Conservation (phyloP, 2,888 invertebrate genomes). For the Aleiodes leptofemur region DNA sequence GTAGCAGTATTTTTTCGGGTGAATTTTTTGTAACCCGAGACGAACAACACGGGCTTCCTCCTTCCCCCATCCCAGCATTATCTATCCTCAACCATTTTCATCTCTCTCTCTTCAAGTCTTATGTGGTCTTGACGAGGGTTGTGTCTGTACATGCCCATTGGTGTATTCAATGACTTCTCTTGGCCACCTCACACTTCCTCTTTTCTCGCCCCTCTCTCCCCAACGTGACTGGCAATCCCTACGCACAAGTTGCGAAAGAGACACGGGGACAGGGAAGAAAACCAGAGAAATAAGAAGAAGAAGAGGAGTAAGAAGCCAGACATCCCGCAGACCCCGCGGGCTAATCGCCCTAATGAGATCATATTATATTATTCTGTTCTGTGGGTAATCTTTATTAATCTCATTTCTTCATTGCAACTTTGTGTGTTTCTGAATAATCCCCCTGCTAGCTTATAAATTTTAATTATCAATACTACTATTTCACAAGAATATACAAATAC, state of each 20-base stretch:
- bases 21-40: background rate
- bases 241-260: too few species aligned
- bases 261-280: slow-evolving; percentile 17
- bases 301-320: slow-evolving; percentile 71
- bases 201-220: slow-evolving; percentile 33
- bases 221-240: background rate
- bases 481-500: background rate
- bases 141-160: slow-evolving; percentile 62
- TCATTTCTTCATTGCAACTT: slow-evolving; percentile 63
- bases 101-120: slow-evolving; percentile 10
- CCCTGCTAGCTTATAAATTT: too few species aligned
- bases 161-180: slow-evolving; percentile 61
- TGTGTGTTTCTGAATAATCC: slow-evolving; percentile 36
- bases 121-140: slow-evolving; percentile 28
- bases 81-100: too few species aligned
- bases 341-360: slow-evolving; percentile 74
- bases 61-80: too few species aligned
- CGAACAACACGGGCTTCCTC: slow-evolving; percentile 4
- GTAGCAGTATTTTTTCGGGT: too few species aligned
- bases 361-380: slow-evolving; percentile 73
- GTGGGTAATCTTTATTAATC: slow-evolving; percentile 74
- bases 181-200: slow-evolving; percentile 40
- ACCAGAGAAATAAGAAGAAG: slow-evolving; percentile 32
- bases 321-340: slow-evolving; percentile 68
- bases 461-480: background rate